Evolutionary conservation across 2,113 vertebrate species (phyloP), one percentile per base, ranked within the genome.

Genomic region (Brevimyrus niger): DNA sequence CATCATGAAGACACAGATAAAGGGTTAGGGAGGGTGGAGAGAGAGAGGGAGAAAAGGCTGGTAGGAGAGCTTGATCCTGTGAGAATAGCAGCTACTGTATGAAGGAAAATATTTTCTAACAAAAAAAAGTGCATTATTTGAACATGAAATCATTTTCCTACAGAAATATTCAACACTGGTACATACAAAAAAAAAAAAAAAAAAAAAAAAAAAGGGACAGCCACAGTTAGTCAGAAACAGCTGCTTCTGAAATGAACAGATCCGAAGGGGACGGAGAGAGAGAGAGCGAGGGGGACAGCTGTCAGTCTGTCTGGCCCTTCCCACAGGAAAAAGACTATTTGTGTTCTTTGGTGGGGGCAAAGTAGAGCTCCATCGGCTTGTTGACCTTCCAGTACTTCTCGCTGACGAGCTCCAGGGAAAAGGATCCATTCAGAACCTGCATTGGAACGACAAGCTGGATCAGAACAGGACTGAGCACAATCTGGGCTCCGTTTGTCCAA

Each of bases 351-450:
- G 98, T 99, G 0, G 98, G 98, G 50, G 98, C 98, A 82, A 99
- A 99, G 95, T 99, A 99, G 87, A 99, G 97, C 96, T 99, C 98
- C 98, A 99, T 99, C 90, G 98, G 98, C 92, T 99, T 99, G 95
- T 99, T 99, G 92, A 99, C 98, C 94, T 99, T 99, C 98, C 98
- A 99, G 94, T 99, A 99, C 93, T 99, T 99, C 95, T 99, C 98
- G 90, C 98, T 99, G 95, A 99, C 98, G 93, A 99, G 95, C 93
- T 99, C 98, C 94, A 99, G 94, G 88, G 98, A 99, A 93, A 99
- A 99, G 0, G 98, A 99, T 17, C 98, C 98, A 88, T 99, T 99
- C 92, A 99, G 94, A 31, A 99, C 98, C 98, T 99, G 91, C 76
- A 93, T 91, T 48, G 92, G 0, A 84, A 88, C 8, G 31, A 46